Conservation (phyloP, 2,113 vertebrate species). For the Myiagra hebetior region DNA sequence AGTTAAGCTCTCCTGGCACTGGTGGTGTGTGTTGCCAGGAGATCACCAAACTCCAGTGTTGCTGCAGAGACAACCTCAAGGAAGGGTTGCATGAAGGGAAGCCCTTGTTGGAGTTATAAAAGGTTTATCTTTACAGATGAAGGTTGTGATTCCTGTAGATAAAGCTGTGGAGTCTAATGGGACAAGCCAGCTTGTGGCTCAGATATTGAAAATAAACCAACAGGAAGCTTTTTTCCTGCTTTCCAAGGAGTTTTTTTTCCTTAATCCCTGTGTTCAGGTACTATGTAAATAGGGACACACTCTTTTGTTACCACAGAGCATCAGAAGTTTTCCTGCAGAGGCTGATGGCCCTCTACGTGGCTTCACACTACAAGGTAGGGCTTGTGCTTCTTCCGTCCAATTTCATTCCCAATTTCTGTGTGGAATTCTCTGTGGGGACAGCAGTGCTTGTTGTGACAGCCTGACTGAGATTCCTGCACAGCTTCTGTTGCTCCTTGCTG, state of each 20-base stretch:
- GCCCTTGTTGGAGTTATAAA: not conserved
- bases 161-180: not conserved
- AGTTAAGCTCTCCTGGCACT: accelerated
- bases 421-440: not conserved
- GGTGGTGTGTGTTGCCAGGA: not conserved
- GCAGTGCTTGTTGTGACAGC: not conserved
- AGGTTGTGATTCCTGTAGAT: not conserved
- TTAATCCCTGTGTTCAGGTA: constrained; percentile 82
- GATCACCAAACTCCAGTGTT: not conserved
- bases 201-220: not conserved
- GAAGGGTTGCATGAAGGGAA: not conserved
- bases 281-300: constrained; percentile 94
- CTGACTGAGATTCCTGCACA: not conserved
- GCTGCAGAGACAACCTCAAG: not conserved
- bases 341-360: constrained; percentile 95
- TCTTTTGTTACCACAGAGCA: constrained; percentile 97
- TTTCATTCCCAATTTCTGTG: not conserved
- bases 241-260: not conserved
- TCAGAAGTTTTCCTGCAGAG: constrained; percentile 94
- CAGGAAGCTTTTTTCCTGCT: not conserved
- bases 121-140: not conserved
- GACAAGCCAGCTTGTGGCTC: not conserved
- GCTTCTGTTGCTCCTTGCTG: not conserved
- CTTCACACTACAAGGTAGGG: constrained; percentile 95
- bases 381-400: not conserved